Base-by-base conservation (phyloP, 2,888 invertebrate genomes). In the Daptonema setosum region DNA sequence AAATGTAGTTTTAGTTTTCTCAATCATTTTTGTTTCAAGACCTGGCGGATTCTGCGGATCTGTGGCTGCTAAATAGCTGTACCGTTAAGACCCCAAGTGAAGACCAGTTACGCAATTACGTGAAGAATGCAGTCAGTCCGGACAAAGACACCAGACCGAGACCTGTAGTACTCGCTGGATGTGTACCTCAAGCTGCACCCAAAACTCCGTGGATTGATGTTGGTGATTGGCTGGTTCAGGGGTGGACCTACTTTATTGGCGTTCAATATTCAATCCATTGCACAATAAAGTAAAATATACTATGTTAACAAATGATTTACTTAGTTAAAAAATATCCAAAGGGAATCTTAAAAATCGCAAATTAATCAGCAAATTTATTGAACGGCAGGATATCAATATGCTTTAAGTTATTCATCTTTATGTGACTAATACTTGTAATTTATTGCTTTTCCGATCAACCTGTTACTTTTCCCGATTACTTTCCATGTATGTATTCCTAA, bases 81-180 rank as follows among this genome's bases (percentile, higher is more conserved):
- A 97, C 95, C 0, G 95, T 97, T 0, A 97, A 97, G 72, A 91
- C 81, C 71, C 97, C 97, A 0, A 83, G 91, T 0, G 95, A 97
- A 70, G 88, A 88, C 69, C 85, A 91, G 75, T 83, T 93, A 75
- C 80, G 84, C 60, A 91, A 91, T 76, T 75, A 75, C 59, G 73
- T 93, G 54, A 80, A 82, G 60, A 3, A 14, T 14, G 28, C 26
- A 11, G 24, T 47, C 47, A 17, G 22, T 8, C 47, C 47, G 47
- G 35, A 11, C 35, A 35, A 35, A 8, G 17, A 35, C 35, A 17
- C 8, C 35, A 8, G 35, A 35, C 8, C 35, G 35, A 8, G 8
- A 64, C 80, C 81, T 63, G 79, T 95, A 22, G 90, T 97, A 1
- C 80, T 93, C n/a, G 90, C 95, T 0, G 95, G 95, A 0, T 97